Evolutionary conservation across 1,140 invertebrate species (phyloP), one percentile per base, ranked within the genome.

Genomic region (Heliconius eleuchia): DNA sequence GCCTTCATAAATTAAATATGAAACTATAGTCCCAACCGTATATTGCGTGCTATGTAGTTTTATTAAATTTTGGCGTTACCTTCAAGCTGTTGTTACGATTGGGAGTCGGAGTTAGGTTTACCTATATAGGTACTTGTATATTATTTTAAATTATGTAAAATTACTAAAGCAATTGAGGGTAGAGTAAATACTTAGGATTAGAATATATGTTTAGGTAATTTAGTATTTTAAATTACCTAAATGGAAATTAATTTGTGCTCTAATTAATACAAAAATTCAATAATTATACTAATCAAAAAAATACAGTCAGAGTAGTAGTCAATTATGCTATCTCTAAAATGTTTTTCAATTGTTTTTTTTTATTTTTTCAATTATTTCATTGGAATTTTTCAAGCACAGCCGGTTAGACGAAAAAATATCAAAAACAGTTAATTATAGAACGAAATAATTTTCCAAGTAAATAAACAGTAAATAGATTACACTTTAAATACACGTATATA

Each of bases 41-140:
- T 57, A 71, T 79, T 79, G 78, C 50, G 73, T 75, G 78, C 71
- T 19, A 70, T n/a, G 19, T 74, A 50, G 18, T 73, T 83, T 74
- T 78, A 78, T 78, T 76, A 71, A 80, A 76, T 73, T 75, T 75
- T 37, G 55, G 71, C 3, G 60, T 71, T 75, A 71, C 60, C 73
- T 52, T 66, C 13, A 66, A 66, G 60, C 60, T 30, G 60, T 27
- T 66, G 60, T 66, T 66, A 57, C 55, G 7, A n/a, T 27, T 7
- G 1, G 6, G 55, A 23, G 8, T 57, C 27, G 27, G 27, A 11
- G 13, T 30, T 30, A 27, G 13, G 60, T 30, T 1, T 27, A 66
- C 13, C 60, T 30, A 66, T 30, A 23, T 46, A 16, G 4, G 42
- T 66, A 66, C 4, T n/a, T 66, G 11, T 5, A 23, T 23, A 57